Evolutionary conservation across 1,140 invertebrate genomes (phyloP), one percentile per base, ranked within the genome.

Genomic region (Pseudomyrmex pallidus): DNA sequence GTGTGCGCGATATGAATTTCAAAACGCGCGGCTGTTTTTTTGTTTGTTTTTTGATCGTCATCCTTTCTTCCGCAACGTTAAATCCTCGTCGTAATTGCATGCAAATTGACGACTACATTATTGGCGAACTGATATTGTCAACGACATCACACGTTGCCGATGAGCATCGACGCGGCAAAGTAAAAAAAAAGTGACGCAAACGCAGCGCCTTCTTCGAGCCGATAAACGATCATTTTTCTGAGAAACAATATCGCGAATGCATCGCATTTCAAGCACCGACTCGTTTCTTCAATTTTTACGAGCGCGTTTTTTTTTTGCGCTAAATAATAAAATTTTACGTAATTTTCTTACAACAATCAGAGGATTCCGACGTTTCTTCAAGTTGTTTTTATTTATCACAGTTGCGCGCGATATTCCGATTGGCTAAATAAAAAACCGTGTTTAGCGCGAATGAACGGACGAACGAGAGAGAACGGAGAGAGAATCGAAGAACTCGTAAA

Each of bases 1-100:
- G 66, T 48, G 17, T 17, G 25, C 2, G 52, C 52, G 74, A 59
- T 57, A 68, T 57, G 44, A 68, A 78, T 78, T 67, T 78, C 64
- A 48, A 78, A 13, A 35, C 25, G 25, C 25, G 5, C 44, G 20
- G 52, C 64, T 25, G 13, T 12, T 46, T 2, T 17, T 57, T 15
- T 68, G 46, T 52, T 35, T 63, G 2, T 13, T 35, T 63, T 35
- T 17, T 57, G 7, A 35, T 35, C 25, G 25, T 35, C 25, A 35
- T 35, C 35, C n/a, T 57, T 44, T 35, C 17, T 48, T 7, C 22
- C 9, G 20, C 44, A 4, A 13, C 17, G n/a, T 57, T 56, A 44
- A 3, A 2, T 48, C 13, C 35, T 9, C 50, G 15, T 1, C 5
- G 20, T 1, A 44, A 68, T 57, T 13, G n/a, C 10, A 46, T n/a